Evolutionary conservation across 2,888 invertebrate genomes (phyloP), one percentile per base, ranked within the genome.

Genomic region (Acrobeloides nanus): DNA sequence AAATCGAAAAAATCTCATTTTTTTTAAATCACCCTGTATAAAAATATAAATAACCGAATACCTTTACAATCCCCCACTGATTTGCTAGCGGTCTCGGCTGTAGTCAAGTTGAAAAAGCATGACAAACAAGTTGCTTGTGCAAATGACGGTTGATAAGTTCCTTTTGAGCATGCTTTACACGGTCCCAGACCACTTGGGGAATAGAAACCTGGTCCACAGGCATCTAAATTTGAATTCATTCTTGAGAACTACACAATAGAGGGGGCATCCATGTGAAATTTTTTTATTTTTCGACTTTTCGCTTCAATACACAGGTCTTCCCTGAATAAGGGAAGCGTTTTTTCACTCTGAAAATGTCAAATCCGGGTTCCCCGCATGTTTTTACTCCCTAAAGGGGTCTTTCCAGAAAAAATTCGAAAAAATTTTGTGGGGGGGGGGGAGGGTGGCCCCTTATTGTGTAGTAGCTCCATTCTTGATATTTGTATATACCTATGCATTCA

Each of bases 171-270:
- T 2, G 25, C 24, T 7, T 24, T 21, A 25, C 56, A 56, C 1
- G 59, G 56, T 27, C 52, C 56, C 17, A 55, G 35, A 1, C 56
- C 56, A 32, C 27, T 55, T 4, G n/a, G 8, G n/a, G 53, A 47
- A 21, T 39, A 44, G 31, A 29, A 48, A 10, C 54, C 54, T 8
- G 47, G 52, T 2, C 46, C 25, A 26, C 53, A 53, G 21, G 24
- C 21, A 12, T 31, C 48, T 48, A 46, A 20, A 47, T 4, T n/a
- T n/a, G n/a, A n/a, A n/a, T n/a, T n/a, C n/a, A n/a, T n/a, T n/a
- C n/a, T n/a, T n/a, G n/a, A n/a, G n/a, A n/a, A n/a, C n/a, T n/a
- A n/a, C n/a, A n/a, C n/a, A n/a, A n/a, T n/a, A n/a, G n/a, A n/a
- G n/a, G n/a, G n/a, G n/a, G n/a, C n/a, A n/a, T n/a, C n/a, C n/a